Evolutionary conservation across 2,113 vertebrate genomes (phyloP), one percentile per base, ranked within the genome.

Genomic region (Osmerus mordax): DNA sequence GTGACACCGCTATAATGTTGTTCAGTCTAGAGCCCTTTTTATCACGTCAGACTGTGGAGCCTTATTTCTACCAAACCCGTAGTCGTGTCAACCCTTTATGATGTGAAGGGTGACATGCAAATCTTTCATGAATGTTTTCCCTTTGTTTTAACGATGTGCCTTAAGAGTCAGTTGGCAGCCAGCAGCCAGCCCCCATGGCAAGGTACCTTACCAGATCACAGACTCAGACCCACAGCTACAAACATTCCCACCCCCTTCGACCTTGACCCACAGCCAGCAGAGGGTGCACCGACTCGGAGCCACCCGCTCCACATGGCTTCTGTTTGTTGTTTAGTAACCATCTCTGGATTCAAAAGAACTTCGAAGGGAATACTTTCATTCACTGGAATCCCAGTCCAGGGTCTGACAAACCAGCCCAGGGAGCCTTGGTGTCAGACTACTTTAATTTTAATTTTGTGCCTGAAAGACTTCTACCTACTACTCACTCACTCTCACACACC

Each of bases 261-360:
- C 80, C 77, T 83, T 80, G 79, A 85, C 72, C 52, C 0, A n/a
- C 23, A 74, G 81, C 74, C 72, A 78, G 65, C 59, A 73, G 67
- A 72, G 56, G 67, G 69, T 71, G 73, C 59, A 61, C 23, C 36
- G 25, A 19, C 23, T 69, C 68, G 47, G 36, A 76, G 29, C 13
- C 58, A 60, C n/a, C 19, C 3, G 58, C 53, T 56, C 65, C 67
- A 72, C 36, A 28, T 52, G 67, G 56, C 77, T 71, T 55, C 28
- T 55, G 3, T 67, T 21, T 7, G 52, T 41, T 19, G 9, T 71
- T 72, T 64, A 32, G 51, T 25, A 15, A 74, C 21, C 32, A 21
- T 15, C 69, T 72, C 60, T 70, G n/a, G 66, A 52, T 47, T 36
- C 5, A 47, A 60, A 70, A 18, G 23, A 41, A 60, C 55, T 53